phyloP scores from a whole-genome alignment of 23 tunicate species.

The Trididemnum nubilum region DNA sequence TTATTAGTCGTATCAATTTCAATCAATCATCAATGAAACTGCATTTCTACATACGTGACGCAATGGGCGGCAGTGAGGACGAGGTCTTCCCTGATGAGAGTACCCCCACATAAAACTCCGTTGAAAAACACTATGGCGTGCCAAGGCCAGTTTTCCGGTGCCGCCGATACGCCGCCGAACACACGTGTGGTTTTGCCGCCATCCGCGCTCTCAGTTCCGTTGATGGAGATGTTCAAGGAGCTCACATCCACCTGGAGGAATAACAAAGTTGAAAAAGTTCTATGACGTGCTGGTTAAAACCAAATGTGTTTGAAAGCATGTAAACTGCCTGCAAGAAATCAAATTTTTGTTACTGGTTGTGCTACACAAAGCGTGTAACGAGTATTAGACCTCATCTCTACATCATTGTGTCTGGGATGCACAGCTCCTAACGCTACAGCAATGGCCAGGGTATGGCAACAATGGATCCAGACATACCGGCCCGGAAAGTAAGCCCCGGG shows the following conservation, averaged over 20 bases:
- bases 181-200: too few species aligned
- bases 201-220: too few species aligned
- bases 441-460: not conserved
- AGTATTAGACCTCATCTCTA: not conserved
- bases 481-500: not conserved
- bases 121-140: constrained; percentile 56
- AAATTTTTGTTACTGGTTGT: too few species aligned
- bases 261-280: too few species aligned
- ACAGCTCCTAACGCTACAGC: not conserved
- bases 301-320: too few species aligned
- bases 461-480: not conserved
- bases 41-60: constrained; percentile 6
- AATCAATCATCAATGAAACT: too few species aligned
- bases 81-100: constrained; percentile 42
- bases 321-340: too few species aligned
- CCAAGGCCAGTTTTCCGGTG: constrained; percentile 1
- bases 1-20: too few species aligned
- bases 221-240: not conserved
- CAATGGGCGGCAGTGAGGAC: constrained; percentile 87
- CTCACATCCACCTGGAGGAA: not conserved
- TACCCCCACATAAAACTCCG: constrained; percentile 65
- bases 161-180: not conserved
- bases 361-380: not conserved
- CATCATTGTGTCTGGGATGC: not conserved
- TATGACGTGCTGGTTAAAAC: too few species aligned